A percentile compares a stretch with the other conserved stretches of the same genome.
Evolutionary conservation across 2,888 invertebrate genomes (phyloP).

Genomic region (Podabrus alpinus): DNA sequence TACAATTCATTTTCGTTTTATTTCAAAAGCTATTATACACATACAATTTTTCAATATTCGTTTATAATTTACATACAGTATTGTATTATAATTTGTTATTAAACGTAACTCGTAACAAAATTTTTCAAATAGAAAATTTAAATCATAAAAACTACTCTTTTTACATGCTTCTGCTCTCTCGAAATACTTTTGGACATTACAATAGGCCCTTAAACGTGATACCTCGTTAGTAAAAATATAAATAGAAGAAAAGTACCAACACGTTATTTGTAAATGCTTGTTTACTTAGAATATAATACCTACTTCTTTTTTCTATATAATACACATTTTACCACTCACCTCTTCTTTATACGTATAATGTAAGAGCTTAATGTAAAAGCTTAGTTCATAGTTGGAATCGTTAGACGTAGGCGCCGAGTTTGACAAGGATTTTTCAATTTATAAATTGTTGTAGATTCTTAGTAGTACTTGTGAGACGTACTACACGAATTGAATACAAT

Average conservation of each 20-base stretch:
- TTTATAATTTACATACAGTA: no score
- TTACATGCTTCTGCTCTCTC: no score
- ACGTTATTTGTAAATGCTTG: not conserved
- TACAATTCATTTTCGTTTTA: no score
- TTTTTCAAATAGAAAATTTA: no score
- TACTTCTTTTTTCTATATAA: not conserved
- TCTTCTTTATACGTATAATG: not conserved
- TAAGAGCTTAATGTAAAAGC: not conserved
- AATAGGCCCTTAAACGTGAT: not conserved
- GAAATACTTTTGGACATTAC: no score
- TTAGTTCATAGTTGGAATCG: not conserved
- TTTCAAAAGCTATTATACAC: not conserved
- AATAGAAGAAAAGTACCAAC: not conserved
- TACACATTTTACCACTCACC: not conserved
- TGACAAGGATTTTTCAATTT: not conserved
- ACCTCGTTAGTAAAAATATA: not conserved
- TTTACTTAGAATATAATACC: not conserved
- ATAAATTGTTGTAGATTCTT: not conserved
- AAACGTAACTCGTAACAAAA: no score
- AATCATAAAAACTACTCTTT: no score
- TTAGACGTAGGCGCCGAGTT: not conserved
- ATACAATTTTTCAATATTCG: no score
- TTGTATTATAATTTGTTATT: no score
- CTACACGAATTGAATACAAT: no score
- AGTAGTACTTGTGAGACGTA: not conserved